Percentiles rank a stretch among this genome's conserved stretches.
phyloP scores from a whole-genome alignment of 2,888 invertebrate genomes.

The Microchrysa polita region DNA sequence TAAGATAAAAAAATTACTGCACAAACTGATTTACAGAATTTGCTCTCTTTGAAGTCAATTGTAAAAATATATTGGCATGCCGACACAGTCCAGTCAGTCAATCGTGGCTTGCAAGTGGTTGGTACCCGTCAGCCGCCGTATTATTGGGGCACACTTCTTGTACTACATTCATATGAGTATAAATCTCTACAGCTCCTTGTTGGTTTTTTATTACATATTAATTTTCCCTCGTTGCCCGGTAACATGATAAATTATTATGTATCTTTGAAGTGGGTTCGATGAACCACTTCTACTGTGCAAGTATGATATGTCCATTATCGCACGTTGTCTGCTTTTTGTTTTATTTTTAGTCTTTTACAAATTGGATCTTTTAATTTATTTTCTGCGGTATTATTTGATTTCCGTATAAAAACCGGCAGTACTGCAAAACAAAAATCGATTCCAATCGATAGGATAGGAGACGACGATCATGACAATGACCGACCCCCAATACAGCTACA shows the following conservation, averaged over 20 bases:
- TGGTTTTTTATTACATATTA: too few relatives aligned
- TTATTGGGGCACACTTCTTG: slow-evolving; percentile 11
- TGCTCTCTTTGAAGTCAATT: slow-evolving; percentile 17
- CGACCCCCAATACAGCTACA: too few relatives aligned
- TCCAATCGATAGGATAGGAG: too few relatives aligned
- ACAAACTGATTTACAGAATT: not conserved
- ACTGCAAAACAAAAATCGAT: not conserved
- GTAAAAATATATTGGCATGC: too few relatives aligned
- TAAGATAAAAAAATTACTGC: not conserved
- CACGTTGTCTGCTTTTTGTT: not conserved
- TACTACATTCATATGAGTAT: not conserved
- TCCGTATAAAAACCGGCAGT: not conserved
- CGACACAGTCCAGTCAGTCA: not conserved
- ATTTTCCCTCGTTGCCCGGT: not conserved
- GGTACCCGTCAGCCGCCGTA: too few relatives aligned
- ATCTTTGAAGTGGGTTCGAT: slow-evolving; percentile 2
- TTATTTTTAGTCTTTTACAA: not conserved
- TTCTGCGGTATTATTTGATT: slow-evolving; percentile 8
- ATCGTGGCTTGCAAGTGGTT: too few relatives aligned
- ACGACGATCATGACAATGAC: too few relatives aligned
- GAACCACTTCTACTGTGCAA: not conserved
- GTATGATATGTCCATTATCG: not conserved
- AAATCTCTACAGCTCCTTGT: not conserved
- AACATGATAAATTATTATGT: slow-evolving; percentile 22
- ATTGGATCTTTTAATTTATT: slow-evolving; percentile 7